Base-by-base conservation (phyloP, 2,888 invertebrate species). In the Troides aeacus region DNA sequence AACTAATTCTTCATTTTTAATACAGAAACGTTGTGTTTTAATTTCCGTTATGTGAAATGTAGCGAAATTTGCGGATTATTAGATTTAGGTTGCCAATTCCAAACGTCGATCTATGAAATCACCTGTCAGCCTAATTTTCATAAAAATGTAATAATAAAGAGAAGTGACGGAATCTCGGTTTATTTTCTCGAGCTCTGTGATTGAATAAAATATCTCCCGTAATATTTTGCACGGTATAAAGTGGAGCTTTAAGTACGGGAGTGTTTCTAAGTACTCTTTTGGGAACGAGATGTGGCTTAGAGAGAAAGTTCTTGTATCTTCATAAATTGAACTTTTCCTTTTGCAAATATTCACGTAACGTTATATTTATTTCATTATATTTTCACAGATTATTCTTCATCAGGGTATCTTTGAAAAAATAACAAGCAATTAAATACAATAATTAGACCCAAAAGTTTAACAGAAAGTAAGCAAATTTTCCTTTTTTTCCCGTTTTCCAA, bases 261-360 rank as follows among this genome's bases (percentile, higher is more conserved):
- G 61, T 66, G 66, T 66, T 62, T 66, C 61, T 66, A 66, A 66
- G 66, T 66, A 62, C 66, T 56, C 66, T 56, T 66, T 62, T 56
- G 62, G 66, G 66, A 66, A 66, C 23, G 61, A 66, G 66, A 61
- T 23, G 56, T 36, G 66, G 53, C 56, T 42, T 61, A 59, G n/a
- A 18, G 58, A n/a, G 58, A 59, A 61, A 61, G 50, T 62, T 66
- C 39, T 62, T 66, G 56, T 66, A 59, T 62, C 56, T 56, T 12
- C 56, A 66, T 62, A 66, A 66, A 53, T 62, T 66, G 23, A 56
- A 61, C 56, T 53, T 66, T 46, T 39, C 50, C 56, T 57, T 18
- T 17, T 12, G 50, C 50, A 50, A 15, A 50, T 17, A 50, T 17
- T 50, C 15, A 50, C 1, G 50, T 50, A 50, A 50, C 50, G 50